Conservation (phyloP, 1,140 invertebrate genomes). For the Fopius arisanus region DNA sequence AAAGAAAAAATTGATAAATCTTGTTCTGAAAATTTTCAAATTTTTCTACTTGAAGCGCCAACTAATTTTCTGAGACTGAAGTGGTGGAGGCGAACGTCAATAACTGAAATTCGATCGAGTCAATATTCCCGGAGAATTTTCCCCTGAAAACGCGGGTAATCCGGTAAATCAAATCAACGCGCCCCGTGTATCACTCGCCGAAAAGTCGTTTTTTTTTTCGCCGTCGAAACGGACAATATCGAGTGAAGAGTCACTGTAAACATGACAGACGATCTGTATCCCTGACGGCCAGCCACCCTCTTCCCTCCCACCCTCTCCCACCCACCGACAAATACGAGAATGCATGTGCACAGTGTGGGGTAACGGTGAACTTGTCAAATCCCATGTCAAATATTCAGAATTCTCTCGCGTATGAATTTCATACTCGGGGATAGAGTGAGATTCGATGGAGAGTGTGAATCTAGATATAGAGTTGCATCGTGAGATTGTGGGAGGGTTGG, state of each 20-base stretch:
- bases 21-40: too few species aligned
- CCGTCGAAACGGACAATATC: neutral
- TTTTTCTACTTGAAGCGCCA: too few species aligned
- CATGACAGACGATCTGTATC: conserved; percentile 13
- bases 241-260: conserved; percentile 2
- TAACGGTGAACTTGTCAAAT: conserved; percentile 31
- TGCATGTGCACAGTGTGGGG: neutral
- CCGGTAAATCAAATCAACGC: conserved; percentile 1
- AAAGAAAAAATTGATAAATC: too few species aligned
- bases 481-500: neutral
- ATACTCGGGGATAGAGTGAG: neutral
- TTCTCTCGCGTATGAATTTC: conserved; percentile 32
- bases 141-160: neutral
- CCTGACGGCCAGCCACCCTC: neutral
- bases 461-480: neutral
- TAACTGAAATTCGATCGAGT: too few species aligned
- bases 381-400: conserved; percentile 36
- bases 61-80: too few species aligned
- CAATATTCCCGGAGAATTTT: neutral
- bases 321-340: neutral
- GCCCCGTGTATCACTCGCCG: neutral
- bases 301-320: neutral
- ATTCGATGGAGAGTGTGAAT: neutral
- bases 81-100: too few species aligned
- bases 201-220: neutral